Evolutionary conservation across 2,888 invertebrate genomes (phyloP).

Genomic region (Alcis repandata): DNA sequence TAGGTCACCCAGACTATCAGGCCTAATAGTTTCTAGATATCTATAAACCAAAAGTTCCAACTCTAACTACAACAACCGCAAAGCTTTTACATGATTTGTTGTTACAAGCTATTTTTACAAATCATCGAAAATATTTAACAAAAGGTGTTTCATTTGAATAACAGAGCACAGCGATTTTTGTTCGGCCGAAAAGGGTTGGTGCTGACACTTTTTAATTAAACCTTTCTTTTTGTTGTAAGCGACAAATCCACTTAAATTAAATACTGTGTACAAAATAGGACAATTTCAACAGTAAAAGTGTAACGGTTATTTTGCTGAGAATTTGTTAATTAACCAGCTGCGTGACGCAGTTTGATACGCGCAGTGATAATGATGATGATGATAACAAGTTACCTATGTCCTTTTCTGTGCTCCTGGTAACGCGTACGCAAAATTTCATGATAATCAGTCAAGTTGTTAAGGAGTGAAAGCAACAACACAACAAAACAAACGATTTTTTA

Average conservation of each 20-base stretch:
- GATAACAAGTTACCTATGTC: too few relatives aligned
- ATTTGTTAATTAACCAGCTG: not conserved
- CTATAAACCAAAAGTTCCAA: not conserved
- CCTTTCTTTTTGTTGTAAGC: conserved; percentile 15
- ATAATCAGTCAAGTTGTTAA: too few relatives aligned
- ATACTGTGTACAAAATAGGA: conserved; percentile 1
- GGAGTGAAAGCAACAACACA: too few relatives aligned
- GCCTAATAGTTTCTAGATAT: not conserved
- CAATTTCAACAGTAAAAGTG: not conserved
- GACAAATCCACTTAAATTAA: conserved; percentile 28
- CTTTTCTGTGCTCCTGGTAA: too few relatives aligned
- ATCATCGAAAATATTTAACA: conserved; percentile 9
- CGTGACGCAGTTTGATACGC: too few relatives aligned
- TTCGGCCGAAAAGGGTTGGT: conserved; percentile 22
- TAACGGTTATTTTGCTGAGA: not conserved
- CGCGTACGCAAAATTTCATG: too few relatives aligned
- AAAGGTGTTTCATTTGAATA: conserved; percentile 3
- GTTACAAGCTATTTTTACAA: not conserved
- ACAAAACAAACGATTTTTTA: too few relatives aligned
- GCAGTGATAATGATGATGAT: too few relatives aligned
- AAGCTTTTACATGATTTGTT: not conserved
- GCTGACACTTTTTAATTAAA: conserved; percentile 32
- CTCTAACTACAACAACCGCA: not conserved
- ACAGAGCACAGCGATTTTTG: not conserved
- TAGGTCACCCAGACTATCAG: too few relatives aligned